Conservation (phyloP, 2,113 vertebrate genomes). For the Dunckerocampus dactyliophorus region DNA sequence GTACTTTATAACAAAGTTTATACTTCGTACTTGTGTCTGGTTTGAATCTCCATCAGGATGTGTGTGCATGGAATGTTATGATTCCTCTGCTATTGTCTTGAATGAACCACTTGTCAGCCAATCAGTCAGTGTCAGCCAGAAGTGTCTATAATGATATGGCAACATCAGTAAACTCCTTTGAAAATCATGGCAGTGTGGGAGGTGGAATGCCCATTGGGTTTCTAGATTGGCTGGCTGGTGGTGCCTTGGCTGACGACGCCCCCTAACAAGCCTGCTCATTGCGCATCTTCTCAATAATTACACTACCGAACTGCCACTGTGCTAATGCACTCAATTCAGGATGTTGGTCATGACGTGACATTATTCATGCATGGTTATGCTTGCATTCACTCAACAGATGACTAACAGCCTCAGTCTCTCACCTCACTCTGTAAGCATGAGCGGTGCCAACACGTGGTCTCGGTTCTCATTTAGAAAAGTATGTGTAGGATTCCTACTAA, state of each 20-base stretch:
- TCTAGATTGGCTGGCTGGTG: background rate
- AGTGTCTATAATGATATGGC: background rate
- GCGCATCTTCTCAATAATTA: constrained; percentile 8
- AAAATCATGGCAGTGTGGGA: background rate
- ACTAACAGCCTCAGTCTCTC: background rate
- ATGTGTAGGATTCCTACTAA: too few species aligned
- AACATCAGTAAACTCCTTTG: background rate
- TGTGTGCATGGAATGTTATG: background rate
- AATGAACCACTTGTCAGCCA: background rate
- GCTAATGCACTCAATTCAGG: background rate
- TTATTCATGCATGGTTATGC: background rate
- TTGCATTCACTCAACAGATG: background rate
- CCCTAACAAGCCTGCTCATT: background rate
- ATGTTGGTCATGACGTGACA: background rate
- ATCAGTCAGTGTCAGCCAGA: background rate
- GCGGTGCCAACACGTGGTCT: background rate
- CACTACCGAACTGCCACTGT: background rate
- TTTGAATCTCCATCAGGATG: background rate
- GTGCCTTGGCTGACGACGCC: background rate
- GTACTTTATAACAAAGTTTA: too few species aligned
- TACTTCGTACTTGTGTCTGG: too few species aligned
- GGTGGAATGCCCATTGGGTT: background rate
- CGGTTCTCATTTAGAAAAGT: too few species aligned
- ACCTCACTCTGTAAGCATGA: background rate
- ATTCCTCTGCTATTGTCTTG: background rate